Conservation (phyloP, 2,113 vertebrate genomes). For the Sylvietta virens region DNA sequence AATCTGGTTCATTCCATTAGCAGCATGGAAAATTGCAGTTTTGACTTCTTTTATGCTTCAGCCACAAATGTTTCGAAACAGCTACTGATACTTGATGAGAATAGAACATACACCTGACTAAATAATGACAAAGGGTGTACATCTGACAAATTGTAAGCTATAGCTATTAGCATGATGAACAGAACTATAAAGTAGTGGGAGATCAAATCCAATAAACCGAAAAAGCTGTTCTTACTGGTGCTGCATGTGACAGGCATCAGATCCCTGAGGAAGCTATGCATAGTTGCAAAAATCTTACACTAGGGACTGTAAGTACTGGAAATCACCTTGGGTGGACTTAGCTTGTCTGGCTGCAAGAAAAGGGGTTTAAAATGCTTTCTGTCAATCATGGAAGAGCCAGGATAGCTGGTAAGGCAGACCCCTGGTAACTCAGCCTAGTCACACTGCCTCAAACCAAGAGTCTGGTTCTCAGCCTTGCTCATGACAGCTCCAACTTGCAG, state of each 20-base stretch:
- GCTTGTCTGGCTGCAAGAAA: fast-evolving
- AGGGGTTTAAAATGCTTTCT: neutral
- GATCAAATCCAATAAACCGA: neutral
- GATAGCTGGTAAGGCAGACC: neutral
- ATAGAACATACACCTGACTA: neutral
- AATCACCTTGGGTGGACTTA: neutral
- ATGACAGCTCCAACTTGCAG: neutral
- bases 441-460: neutral
- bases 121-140: neutral
- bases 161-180: neutral
- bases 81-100: neutral
- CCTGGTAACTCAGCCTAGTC: neutral
- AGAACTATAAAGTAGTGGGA: neutral
- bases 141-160: neutral
- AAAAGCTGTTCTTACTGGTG: neutral
- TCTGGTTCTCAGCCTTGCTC: neutral
- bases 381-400: neutral
- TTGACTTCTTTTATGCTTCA: neutral
- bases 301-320: neutral
- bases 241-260: neutral
- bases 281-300: neutral
- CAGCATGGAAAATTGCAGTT: neutral
- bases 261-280: neutral
- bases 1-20: neutral
- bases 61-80: neutral